Evolutionary conservation across 1,140 invertebrate species (phyloP).

Genomic region (Drosophila lacertosa): DNA sequence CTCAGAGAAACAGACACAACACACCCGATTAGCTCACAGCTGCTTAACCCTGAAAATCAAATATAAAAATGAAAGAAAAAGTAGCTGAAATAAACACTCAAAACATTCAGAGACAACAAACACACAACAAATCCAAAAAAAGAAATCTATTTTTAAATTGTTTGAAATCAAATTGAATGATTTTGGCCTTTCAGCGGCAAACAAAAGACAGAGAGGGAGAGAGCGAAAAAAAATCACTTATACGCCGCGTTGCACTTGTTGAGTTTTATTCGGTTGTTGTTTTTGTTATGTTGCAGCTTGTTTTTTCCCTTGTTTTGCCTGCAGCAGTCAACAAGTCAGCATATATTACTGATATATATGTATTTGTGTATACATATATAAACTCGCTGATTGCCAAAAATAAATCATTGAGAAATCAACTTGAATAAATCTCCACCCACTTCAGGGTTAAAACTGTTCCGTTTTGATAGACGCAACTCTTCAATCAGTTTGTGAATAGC

Average conservation of each 20-base stretch:
- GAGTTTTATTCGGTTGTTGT: background rate
- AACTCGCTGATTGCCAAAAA: conserved; percentile 9
- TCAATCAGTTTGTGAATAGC: background rate
- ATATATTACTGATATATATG: too few relatives aligned
- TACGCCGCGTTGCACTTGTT: conserved; percentile 30
- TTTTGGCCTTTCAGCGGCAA: conserved; percentile 14
- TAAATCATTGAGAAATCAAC: conserved; percentile 25
- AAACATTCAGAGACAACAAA: conserved; percentile 19
- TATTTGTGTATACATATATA: background rate
- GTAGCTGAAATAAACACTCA: background rate
- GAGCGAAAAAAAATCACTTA: conserved; percentile 28
- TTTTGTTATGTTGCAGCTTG: conserved; percentile 15
- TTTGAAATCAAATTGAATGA: conserved; percentile 34
- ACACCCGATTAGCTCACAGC: conserved; percentile 49
- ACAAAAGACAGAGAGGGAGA: conserved; percentile 5
- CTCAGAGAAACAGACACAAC: background rate
- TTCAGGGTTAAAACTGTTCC: conserved; percentile 8
- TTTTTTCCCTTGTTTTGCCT: background rate
- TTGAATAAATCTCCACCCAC: conserved; percentile 29
- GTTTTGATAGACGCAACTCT: conserved; percentile 18
- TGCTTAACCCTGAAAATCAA: conserved; percentile 58
- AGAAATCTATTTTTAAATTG: conserved; percentile 52
- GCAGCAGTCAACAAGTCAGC: background rate
- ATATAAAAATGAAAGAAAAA: background rate
- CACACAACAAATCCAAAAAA: conserved; percentile 12